Evolutionary conservation across 2,888 invertebrate species (phyloP).

Genomic region (Chironomus tentans): DNA sequence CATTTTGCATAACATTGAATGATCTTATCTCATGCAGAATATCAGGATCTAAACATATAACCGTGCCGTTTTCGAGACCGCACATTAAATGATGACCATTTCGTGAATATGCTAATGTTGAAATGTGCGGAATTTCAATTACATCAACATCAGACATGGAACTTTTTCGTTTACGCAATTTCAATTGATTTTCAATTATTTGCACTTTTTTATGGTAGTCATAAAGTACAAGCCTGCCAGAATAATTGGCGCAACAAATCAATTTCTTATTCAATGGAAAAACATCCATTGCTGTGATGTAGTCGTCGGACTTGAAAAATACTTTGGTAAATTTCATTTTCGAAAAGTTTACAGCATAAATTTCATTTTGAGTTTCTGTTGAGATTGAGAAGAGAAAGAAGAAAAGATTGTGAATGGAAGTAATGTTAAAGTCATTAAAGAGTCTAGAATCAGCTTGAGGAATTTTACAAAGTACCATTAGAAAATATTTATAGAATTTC

Average conservation of each 20-base stretch:
- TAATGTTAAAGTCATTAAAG: no score
- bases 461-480: no score
- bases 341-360: constrained; percentile 46
- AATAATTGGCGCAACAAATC: constrained; percentile 44
- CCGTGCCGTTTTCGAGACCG: constrained; percentile 49
- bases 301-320: constrained; percentile 40
- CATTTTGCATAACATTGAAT: not conserved
- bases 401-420: not conserved
- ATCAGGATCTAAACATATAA: constrained; percentile 52
- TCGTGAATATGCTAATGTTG: not conserved
- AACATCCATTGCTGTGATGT: constrained; percentile 42
- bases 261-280: constrained; percentile 48
- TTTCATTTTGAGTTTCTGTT: constrained; percentile 35
- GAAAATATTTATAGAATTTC: no score
- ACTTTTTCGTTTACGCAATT: constrained; percentile 2
- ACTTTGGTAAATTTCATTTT: constrained; percentile 43
- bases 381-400: not conserved
- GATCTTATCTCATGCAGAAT: constrained; percentile 41
- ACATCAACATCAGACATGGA: constrained; percentile 1
- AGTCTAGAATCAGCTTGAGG: no score
- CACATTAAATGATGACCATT: constrained; percentile 50
- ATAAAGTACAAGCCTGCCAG: constrained; percentile 44
- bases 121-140: constrained; percentile 7
- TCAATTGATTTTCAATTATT: constrained; percentile 30
- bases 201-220: constrained; percentile 39